Percentiles rank a stretch among this genome's conserved stretches.
Conservation (phyloP, 1,140 invertebrate species). For the Whitmania pigra region DNA sequence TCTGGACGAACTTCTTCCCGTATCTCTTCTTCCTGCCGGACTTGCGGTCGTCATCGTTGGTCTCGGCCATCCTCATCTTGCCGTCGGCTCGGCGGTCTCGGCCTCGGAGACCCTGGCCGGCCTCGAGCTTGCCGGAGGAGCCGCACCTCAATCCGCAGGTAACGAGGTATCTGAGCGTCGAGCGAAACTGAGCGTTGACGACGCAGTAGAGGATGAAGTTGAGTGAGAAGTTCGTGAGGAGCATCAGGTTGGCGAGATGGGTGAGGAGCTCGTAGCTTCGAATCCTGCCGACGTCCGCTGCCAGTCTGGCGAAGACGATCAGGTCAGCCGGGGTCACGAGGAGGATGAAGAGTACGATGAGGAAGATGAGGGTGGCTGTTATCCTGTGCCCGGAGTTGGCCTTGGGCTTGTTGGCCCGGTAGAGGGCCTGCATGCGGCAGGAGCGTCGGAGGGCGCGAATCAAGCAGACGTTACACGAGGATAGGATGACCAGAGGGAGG, state of each 20-base stretch:
- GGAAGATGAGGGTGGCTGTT: conserved; percentile 38
- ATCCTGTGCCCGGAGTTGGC: conserved; percentile 31
- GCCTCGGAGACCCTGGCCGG: not conserved
- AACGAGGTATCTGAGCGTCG: conserved; percentile 27
- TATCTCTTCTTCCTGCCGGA: not conserved
- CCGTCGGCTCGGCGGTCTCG: not conserved
- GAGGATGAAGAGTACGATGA: conserved; percentile 37
- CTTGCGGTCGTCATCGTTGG: too few relatives aligned
- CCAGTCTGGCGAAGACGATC: conserved; percentile 22
- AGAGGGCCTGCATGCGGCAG: conserved; percentile 20
- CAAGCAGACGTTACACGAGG: conserved; percentile 37
- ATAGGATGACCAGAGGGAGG: conserved; percentile 34
- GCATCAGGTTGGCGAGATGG: conserved; percentile 37
- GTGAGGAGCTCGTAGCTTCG: conserved; percentile 27
- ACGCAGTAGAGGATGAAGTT: conserved; percentile 41
- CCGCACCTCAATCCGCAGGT: conserved; percentile 14
- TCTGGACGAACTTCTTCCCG: not conserved
- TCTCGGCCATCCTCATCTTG: not conserved
- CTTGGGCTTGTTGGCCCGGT: conserved; percentile 22
- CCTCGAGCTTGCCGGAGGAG: not conserved
- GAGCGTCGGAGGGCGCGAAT: conserved; percentile 28
- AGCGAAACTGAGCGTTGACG: conserved; percentile 38
- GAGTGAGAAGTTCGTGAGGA: conserved; percentile 36
- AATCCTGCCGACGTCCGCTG: not conserved
- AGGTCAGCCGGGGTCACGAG: conserved; percentile 40